Base-by-base conservation (phyloP, 2,888 invertebrate genomes). In the Dolomedes plantarius region DNA sequence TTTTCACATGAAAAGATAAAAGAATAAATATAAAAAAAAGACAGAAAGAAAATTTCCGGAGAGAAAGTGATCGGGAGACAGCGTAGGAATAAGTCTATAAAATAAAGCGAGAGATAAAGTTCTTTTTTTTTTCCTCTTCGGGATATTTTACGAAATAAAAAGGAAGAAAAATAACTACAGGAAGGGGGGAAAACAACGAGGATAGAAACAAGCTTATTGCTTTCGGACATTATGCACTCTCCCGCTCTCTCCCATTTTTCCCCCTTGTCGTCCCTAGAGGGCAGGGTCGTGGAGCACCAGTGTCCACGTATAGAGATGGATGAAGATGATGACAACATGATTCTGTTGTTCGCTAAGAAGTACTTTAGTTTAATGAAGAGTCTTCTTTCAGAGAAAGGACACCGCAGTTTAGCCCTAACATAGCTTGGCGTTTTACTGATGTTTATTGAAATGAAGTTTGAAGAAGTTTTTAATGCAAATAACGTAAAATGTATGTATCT, bases 201-300 rank as follows among this genome's bases (percentile, higher is more conserved):
- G 46, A 16, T 6, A n/a, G 56, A 56, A 56, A 56, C 56, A 56
- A 23, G 56, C 56, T 19, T 56, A 56, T 56, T 56, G 56, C 56
- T 56, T 56, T 56, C 56, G 56, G 56, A 56, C 56, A 56, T 56
- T 23, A 56, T 56, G 56, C 23, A 23, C 23, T 56, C 56, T 19
- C 41, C 41, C 16, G 9, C 16, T 56, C 56, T 23, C 23, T 56
- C 23, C 11, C 9, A 36, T 7, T 36, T 36, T 36, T 9, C 36
- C 36, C 9, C 6, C 36, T 7, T 36, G 36, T 36, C 36, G 23
- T 56, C 23, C 23, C 56, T 56, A 19, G 23, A 56, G 56, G 56
- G 56, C 56, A 56, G 23, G 23, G 56, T 56, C 23, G 23, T 16
- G 1, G 56, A 19, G 56, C 7, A 56, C 1, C 0, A n/a, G 9